A percentile compares a stretch with the other conserved stretches of the same genome.
phyloP scores from a whole-genome alignment of 2,797 vertebrate genomes.

The Periparus ater region DNA sequence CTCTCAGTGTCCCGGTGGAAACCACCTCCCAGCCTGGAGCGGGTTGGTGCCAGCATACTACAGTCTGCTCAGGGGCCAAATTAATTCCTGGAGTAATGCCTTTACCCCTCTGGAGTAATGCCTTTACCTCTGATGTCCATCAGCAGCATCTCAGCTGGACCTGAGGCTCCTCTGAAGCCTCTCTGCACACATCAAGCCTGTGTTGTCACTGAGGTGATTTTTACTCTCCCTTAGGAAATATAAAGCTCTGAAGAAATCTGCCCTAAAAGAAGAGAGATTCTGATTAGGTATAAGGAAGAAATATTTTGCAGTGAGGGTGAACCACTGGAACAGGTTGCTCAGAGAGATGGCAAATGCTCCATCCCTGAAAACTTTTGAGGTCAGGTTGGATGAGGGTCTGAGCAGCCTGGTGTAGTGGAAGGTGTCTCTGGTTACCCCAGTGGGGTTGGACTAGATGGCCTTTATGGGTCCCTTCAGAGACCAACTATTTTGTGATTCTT shows the following conservation, averaged over 20 bases:
- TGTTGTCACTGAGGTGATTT: background rate
- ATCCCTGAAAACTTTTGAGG: background rate
- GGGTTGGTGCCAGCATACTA: background rate
- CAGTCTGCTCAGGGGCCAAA: background rate
- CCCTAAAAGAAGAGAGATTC: background rate
- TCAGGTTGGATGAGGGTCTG: background rate
- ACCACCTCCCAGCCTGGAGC: background rate
- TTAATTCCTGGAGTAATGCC: background rate
- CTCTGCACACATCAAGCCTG: background rate
- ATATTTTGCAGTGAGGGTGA: accelerated
- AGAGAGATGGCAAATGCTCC: background rate
- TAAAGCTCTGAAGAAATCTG: background rate
- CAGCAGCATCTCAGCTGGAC: background rate
- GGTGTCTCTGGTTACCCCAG: background rate
- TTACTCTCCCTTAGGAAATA: background rate
- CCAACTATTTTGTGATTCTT: background rate
- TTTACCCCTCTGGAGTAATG: background rate
- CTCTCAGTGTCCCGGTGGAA: background rate
- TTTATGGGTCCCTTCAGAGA: background rate
- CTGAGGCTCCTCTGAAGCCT: background rate
- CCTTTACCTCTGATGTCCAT: background rate
- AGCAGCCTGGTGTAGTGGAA: background rate
- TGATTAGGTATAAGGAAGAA: background rate
- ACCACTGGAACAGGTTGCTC: background rate
- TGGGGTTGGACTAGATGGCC: background rate